Percentiles rank a stretch among this genome's conserved stretches.
phyloP scores from a whole-genome alignment of 2,113 vertebrate genomes.

The Pteronura brasiliensis region DNA sequence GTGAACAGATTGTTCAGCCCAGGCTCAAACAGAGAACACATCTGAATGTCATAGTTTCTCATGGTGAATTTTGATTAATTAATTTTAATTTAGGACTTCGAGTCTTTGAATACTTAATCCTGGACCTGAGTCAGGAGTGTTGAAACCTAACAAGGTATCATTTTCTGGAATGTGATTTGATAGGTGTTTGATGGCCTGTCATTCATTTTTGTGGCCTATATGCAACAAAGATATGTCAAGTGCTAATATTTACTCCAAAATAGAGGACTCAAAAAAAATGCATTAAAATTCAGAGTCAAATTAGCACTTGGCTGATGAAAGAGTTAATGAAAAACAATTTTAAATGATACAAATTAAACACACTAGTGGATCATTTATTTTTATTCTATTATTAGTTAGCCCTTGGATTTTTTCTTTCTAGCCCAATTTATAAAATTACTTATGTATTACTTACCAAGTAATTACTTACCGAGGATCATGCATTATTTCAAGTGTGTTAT shows the following conservation, averaged over 20 bases:
- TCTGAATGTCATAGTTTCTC: constrained; percentile 46
- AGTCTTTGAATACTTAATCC: constrained; percentile 24
- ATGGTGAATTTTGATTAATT: constrained; percentile 55
- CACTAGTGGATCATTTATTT: not conserved
- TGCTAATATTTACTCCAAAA: not conserved
- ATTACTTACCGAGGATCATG: not conserved
- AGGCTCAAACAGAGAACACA: constrained; percentile 29
- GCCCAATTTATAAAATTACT: not conserved
- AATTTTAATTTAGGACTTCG: constrained; percentile 28
- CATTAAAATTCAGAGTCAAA: not conserved
- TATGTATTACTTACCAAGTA: not conserved
- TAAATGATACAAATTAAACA: not conserved
- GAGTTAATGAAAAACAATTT: not conserved
- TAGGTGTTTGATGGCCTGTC: not conserved
- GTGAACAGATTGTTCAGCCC: constrained; percentile 56
- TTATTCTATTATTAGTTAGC: not conserved
- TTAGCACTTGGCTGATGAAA: not conserved
- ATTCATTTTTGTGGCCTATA: not conserved
- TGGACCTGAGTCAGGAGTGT: not conserved
- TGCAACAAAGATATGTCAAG: not conserved
- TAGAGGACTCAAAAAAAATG: not conserved
- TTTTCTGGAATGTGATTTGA: not conserved
- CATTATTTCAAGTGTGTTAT: not conserved
- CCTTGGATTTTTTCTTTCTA: not conserved
- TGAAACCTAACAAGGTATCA: not conserved